These are phyloP conservation scores for Leptopterna dolabrata DNA, from an alignment of 2,888 invertebrate genomes.

Conservation along the genomic window DNA sequence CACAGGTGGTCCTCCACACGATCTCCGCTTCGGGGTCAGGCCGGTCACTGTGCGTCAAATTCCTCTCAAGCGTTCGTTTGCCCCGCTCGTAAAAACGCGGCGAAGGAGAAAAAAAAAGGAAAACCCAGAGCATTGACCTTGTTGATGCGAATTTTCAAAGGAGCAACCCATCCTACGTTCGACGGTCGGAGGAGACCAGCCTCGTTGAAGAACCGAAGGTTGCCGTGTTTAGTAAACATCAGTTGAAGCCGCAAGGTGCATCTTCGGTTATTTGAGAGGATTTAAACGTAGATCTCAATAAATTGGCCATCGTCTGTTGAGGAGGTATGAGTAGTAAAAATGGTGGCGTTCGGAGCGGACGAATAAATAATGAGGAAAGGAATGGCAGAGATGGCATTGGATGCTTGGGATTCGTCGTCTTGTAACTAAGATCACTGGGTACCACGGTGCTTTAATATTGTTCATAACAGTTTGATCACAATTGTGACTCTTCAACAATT, in stretches of 20 bases:
- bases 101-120: neutral
- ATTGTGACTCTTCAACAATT: too few relatives aligned
- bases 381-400: too few relatives aligned
- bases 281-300: neutral
- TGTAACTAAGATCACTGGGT: too few relatives aligned
- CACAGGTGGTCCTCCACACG: neutral
- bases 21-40: neutral
- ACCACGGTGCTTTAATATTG: too few relatives aligned
- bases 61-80: neutral
- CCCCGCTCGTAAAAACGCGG: neutral
- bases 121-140: neutral
- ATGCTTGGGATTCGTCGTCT: too few relatives aligned
- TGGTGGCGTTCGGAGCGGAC: neutral
- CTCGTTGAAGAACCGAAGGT: neutral
- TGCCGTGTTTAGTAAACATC: neutral
- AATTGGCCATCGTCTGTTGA: neutral
- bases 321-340: neutral
- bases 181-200: neutral
- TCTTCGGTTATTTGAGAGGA: neutral
- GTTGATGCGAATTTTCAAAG: neutral
- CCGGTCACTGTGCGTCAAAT: conserved; percentile 21
- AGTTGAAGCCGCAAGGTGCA: neutral
- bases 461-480: too few relatives aligned
- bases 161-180: neutral
- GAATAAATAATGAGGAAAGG: neutral